phyloP scores from a whole-genome alignment of 1,140 invertebrate genomes.

The Parapsyche elsis region DNA sequence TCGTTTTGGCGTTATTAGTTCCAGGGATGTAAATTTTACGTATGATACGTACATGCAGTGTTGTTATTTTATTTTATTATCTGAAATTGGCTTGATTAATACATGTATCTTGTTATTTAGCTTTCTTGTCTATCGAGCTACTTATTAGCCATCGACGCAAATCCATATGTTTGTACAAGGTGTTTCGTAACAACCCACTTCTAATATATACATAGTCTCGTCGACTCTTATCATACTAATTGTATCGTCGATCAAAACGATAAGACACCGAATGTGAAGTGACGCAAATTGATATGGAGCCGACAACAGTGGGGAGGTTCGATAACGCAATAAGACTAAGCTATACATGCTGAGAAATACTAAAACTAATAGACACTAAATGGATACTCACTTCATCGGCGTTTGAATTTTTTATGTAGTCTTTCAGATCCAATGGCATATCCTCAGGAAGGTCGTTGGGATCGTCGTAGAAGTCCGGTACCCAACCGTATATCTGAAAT shows the following conservation, averaged over 20 bases:
- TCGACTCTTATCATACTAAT: constrained; percentile 20
- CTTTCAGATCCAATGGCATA: constrained; percentile 75
- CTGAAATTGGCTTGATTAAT: neutral
- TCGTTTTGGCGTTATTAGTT: too few relatives aligned
- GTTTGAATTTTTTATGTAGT: constrained; percentile 67
- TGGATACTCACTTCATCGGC: constrained; percentile 57
- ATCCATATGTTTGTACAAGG: neutral
- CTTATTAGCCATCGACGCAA: constrained; percentile 6
- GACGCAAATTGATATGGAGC: too few relatives aligned
- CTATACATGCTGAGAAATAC: too few relatives aligned
- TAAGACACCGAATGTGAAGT: neutral
- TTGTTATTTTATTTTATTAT: too few relatives aligned
- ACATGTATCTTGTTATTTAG: neutral
- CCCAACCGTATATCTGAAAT: constrained; percentile 76
- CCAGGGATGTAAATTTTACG: too few relatives aligned
- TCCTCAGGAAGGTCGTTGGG: constrained; percentile 69
- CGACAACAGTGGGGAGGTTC: too few relatives aligned
- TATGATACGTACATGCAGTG: too few relatives aligned
- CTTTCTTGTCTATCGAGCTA: neutral
- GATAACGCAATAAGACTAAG: too few relatives aligned
- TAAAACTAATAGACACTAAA: too few relatives aligned
- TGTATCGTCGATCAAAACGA: neutral
- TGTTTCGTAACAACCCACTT: neutral
- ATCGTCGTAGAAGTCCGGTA: constrained; percentile 78
- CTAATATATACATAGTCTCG: neutral